Evolutionary conservation across 2,797 vertebrate genomes (phyloP).

Genomic region (Sebastes wilsoni): DNA sequence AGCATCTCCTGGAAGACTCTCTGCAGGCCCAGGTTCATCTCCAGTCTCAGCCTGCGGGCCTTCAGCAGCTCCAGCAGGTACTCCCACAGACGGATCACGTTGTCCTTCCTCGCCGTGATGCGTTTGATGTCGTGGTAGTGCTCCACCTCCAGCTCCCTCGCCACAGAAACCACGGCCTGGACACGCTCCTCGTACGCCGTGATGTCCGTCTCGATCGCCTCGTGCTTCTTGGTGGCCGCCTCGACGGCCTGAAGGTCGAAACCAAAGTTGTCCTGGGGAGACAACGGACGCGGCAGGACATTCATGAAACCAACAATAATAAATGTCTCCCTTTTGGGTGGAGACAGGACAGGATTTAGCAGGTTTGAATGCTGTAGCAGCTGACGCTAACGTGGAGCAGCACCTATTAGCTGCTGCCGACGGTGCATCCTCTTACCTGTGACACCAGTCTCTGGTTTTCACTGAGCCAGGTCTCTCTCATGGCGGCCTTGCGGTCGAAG

Average conservation of each 20-base stretch:
- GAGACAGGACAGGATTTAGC: background rate
- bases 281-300: background rate
- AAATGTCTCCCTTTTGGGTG: background rate
- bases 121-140: slow-evolving; percentile 95
- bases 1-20: slow-evolving; percentile 99
- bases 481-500: slow-evolving; percentile 96
- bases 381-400: background rate
- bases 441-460: slow-evolving; percentile 95
- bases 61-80: slow-evolving; percentile 95
- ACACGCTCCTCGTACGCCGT: slow-evolving; percentile 94
- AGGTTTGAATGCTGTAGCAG: background rate
- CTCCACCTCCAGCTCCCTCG: slow-evolving; percentile 92
- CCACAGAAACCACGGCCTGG: slow-evolving; percentile 91
- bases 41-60: slow-evolving; percentile 89
- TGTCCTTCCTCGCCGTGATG: slow-evolving; percentile 91
- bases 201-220: slow-evolving; percentile 96
- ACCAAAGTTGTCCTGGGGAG: slow-evolving; percentile 91
- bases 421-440: slow-evolving; percentile 79
- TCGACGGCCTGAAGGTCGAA: slow-evolving; percentile 95
- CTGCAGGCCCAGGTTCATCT: slow-evolving; percentile 95
- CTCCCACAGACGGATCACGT: slow-evolving; percentile 96
- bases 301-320: background rate
- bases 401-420: background rate
- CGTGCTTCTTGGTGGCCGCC: slow-evolving; percentile 94
- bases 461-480: slow-evolving; percentile 96